Evolutionary conservation across 2,888 invertebrate species (phyloP).

Genomic region (Drosophila paracracens): DNA sequence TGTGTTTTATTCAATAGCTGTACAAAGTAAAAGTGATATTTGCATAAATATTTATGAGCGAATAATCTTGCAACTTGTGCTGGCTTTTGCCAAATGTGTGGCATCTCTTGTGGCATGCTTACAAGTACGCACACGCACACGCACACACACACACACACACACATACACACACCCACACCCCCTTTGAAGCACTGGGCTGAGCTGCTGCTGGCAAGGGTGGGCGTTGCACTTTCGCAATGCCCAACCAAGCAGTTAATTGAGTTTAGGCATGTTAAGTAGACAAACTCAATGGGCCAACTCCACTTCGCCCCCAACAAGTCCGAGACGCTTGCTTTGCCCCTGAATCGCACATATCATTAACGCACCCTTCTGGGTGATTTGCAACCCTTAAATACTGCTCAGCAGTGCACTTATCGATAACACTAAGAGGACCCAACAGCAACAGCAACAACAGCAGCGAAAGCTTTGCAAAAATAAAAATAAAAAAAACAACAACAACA

Average conservation of each 20-base stretch:
- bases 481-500: background rate
- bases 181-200: constrained; percentile 1
- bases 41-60: background rate
- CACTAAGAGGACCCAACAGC: constrained; percentile 10
- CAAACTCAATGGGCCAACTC: constrained; percentile 20
- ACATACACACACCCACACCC: background rate
- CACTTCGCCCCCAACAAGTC: constrained; percentile 2
- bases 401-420: constrained; percentile 53
- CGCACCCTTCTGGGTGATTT: constrained; percentile 14
- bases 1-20: background rate
- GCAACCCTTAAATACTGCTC: constrained; percentile 44
- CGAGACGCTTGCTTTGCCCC: constrained; percentile 16
- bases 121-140: background rate
- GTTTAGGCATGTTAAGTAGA: constrained; percentile 52
- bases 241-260: constrained; percentile 41
- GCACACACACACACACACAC: background rate
- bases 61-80: background rate
- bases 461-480: background rate
- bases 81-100: constrained; percentile 12
- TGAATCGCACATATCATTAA: background rate
- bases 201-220: constrained; percentile 23
- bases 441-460: constrained; percentile 1
- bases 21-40: background rate
- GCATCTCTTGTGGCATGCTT: constrained; percentile 25
- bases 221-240: constrained; percentile 17